These are phyloP conservation scores for Tychaedon coryphoeus DNA, from an alignment of 2,113 vertebrate species.

Conservation along the genomic window DNA sequence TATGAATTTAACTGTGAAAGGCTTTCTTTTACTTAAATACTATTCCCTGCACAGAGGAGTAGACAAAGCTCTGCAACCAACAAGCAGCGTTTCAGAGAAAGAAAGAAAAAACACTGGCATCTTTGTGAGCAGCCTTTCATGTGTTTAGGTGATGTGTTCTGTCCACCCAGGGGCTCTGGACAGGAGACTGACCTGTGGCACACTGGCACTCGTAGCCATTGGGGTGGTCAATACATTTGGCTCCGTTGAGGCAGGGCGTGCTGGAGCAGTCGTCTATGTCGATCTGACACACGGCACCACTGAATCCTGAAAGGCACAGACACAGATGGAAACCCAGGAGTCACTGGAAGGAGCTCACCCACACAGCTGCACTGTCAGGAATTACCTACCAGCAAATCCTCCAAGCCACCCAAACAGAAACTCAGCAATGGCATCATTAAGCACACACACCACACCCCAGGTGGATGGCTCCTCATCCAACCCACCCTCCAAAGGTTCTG, in stretches of 20 bases:
- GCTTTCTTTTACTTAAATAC: background rate
- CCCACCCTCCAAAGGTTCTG: background rate
- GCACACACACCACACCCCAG: background rate
- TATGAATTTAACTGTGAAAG: background rate
- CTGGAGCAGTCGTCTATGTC: conserved; percentile 95
- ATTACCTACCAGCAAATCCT: background rate
- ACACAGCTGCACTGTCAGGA: background rate
- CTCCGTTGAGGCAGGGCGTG: conserved; percentile 91
- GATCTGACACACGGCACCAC: conserved; percentile 89
- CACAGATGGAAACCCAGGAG: background rate
- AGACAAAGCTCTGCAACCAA: background rate
- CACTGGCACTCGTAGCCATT: conserved; percentile 94
- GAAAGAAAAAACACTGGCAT: background rate
- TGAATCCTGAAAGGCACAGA: conserved; percentile 80
- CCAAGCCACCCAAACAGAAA: background rate
- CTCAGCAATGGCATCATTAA: background rate
- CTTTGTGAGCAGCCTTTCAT: background rate
- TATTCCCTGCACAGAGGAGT: background rate
- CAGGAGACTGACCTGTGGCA: conserved; percentile 82
- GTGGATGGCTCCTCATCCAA: background rate
- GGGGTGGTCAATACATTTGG: conserved; percentile 91
- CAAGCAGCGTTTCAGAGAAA: background rate
- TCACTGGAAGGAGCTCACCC: background rate
- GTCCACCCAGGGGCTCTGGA: background rate
- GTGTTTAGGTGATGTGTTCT: background rate